Conservation (phyloP, 2,888 invertebrate species). For the Clivina fossor region DNA sequence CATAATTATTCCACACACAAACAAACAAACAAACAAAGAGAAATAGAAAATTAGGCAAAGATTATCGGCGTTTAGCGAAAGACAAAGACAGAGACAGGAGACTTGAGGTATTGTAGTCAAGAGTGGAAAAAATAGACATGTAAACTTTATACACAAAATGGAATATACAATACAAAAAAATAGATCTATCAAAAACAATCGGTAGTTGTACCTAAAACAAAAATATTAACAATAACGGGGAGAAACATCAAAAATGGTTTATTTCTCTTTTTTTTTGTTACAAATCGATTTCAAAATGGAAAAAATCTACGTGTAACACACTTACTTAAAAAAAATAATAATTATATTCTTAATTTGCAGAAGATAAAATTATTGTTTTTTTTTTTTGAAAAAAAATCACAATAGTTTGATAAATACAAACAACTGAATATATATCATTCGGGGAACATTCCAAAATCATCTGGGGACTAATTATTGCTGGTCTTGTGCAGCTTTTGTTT, state of each 20-base stretch:
- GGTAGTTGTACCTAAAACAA: too few relatives aligned
- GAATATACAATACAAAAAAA: too few relatives aligned
- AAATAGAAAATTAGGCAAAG: conserved; percentile 25
- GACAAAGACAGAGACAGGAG: conserved; percentile 21
- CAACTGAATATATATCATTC: too few relatives aligned
- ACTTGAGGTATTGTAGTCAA: conserved; percentile 4
- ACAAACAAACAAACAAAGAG: neutral
- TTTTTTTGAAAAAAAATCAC: conserved; percentile 15
- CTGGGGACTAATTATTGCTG: conserved; percentile 17
- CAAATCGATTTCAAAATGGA: too few relatives aligned
- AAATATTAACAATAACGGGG: too few relatives aligned
- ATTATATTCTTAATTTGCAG: too few relatives aligned
- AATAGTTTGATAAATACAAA: conserved; percentile 1
- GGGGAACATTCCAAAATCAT: too few relatives aligned
- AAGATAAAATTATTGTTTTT: too few relatives aligned
- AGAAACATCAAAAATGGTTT: conserved; percentile 29
- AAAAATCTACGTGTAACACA: too few relatives aligned
- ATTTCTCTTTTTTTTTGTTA: conserved; percentile 25
- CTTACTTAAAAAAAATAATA: too few relatives aligned
- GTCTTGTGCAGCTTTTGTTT: conserved; percentile 29
- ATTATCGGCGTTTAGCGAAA: conserved; percentile 27
- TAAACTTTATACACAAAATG: conserved; percentile 19
- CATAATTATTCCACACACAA: conserved; percentile 18
- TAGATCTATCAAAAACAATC: too few relatives aligned
- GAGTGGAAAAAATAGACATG: conserved; percentile 22